Evolutionary conservation across 2,113 vertebrate species (phyloP).

Genomic region (Columba janthina): DNA sequence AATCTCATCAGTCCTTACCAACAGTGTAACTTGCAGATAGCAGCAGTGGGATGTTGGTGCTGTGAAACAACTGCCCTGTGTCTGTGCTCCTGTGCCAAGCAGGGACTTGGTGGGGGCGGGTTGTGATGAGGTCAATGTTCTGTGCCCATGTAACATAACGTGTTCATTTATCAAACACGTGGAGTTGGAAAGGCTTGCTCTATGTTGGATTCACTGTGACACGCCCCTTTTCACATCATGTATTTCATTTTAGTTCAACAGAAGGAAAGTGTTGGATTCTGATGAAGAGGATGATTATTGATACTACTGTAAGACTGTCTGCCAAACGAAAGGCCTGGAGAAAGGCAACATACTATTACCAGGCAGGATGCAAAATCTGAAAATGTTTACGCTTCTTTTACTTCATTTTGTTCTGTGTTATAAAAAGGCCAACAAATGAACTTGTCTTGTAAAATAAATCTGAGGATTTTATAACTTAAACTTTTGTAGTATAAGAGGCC

Average conservation of each 20-base stretch:
- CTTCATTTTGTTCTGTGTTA: neutral
- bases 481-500: constrained; percentile 38
- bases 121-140: neutral
- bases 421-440: constrained; percentile 32
- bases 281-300: constrained; percentile 93
- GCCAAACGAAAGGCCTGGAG: constrained; percentile 28
- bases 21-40: neutral
- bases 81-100: neutral
- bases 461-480: constrained; percentile 45
- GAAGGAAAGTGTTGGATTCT: constrained; percentile 95
- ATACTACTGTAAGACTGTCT: constrained; percentile 9
- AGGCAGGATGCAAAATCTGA: constrained; percentile 45
- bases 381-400: constrained; percentile 42
- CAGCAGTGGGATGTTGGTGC: neutral
- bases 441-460: constrained; percentile 1
- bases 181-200: neutral
- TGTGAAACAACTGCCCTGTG: neutral
- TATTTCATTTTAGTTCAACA: constrained; percentile 86
- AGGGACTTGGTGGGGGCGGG: neutral
- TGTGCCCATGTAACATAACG: neutral
- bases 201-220: neutral
- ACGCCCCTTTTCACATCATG: neutral
- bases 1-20: neutral
- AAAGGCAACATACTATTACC: neutral
- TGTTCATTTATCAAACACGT: rapidly evolving